Evolutionary conservation across 2,888 invertebrate species (phyloP), one percentile per base, ranked within the genome.

Genomic region (Incurvaria masculella): DNA sequence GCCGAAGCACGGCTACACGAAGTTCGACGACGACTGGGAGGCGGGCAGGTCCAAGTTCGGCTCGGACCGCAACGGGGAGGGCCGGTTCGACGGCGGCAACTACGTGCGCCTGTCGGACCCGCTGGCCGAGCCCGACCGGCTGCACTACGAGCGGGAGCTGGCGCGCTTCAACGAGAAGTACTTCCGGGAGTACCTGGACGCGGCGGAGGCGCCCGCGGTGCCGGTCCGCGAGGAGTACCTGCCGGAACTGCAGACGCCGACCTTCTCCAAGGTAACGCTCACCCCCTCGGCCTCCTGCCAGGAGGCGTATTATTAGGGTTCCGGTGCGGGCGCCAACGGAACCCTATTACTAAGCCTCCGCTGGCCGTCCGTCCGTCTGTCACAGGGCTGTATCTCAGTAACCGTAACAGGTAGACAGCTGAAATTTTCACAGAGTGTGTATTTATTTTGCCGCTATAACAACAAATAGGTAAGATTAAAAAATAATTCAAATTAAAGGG

Each of bases 241-340:
- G 4, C 79, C 79, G 0, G 79, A 79, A 54, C 59, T 71, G 10
- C 79, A 79, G 57, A 75, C 75, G 50, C 79, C 79, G 1, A 68
- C 76, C 45, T 78, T 79, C 53, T 64, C 79, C 1, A 78, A 78
- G 59, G n/a, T n/a, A n/a, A n/a, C n/a, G n/a, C n/a, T n/a, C n/a
- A n/a, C n/a, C n/a, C 46, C 53, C 6, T 52, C 51, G 39, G 51
- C n/a, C n/a, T n/a, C n/a, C n/a, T n/a, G n/a, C 52, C 39, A 51
- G 46, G n/a, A 27, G 20, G 26, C 44, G 49, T n/a, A n/a, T n/a
- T n/a, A n/a, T n/a, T n/a, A n/a, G n/a, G n/a, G n/a, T n/a, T n/a
- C n/a, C n/a, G n/a, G n/a, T n/a, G n/a, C n/a, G n/a, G n/a, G n/a
- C n/a, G n/a, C n/a, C n/a, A n/a, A n/a, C n/a, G n/a, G n/a, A n/a